These are phyloP conservation scores for Thelaira solivaga DNA, from an alignment of 2,888 invertebrate species.

Conservation along the genomic window DNA sequence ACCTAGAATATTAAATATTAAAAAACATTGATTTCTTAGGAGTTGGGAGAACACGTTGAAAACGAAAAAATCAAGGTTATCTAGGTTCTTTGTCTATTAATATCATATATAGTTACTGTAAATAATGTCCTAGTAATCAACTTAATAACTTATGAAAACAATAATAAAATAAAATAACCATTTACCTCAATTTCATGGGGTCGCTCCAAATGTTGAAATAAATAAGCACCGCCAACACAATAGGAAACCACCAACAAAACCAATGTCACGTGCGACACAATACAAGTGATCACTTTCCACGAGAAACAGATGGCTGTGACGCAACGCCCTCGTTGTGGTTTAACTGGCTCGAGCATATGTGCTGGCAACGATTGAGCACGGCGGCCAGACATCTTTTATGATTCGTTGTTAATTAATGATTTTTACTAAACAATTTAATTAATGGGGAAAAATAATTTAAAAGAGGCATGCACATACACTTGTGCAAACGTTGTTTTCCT, in stretches of 20 bases:
- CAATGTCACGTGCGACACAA: constrained; percentile 92
- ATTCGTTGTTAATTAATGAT: neutral
- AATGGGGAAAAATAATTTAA: neutral
- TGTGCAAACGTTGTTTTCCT: no score
- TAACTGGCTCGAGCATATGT: constrained; percentile 71
- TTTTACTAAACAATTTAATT: no score
- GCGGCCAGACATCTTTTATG: constrained; percentile 70
- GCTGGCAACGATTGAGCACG: constrained; percentile 74
- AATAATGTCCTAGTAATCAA: neutral
- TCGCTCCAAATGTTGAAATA: constrained; percentile 87
- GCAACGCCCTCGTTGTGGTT: constrained; percentile 74
- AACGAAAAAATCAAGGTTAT: neutral
- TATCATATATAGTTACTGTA: no score
- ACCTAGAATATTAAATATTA: constrained; percentile 79
- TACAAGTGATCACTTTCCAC: constrained; percentile 88
- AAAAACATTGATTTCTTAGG: no score
- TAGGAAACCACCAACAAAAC: constrained; percentile 92
- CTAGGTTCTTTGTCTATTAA: no score
- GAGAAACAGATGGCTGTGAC: constrained; percentile 77
- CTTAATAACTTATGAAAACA: neutral
- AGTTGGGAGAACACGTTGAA: no score
- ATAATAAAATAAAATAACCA: constrained; percentile 10
- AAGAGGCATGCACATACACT: no score
- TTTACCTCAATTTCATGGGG: constrained; percentile 85
- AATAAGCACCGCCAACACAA: constrained; percentile 91